A percentile compares a stretch with the other conserved stretches of the same genome.
Evolutionary conservation across 2,888 invertebrate genomes (phyloP).

Genomic region (Eristalis intricaria): DNA sequence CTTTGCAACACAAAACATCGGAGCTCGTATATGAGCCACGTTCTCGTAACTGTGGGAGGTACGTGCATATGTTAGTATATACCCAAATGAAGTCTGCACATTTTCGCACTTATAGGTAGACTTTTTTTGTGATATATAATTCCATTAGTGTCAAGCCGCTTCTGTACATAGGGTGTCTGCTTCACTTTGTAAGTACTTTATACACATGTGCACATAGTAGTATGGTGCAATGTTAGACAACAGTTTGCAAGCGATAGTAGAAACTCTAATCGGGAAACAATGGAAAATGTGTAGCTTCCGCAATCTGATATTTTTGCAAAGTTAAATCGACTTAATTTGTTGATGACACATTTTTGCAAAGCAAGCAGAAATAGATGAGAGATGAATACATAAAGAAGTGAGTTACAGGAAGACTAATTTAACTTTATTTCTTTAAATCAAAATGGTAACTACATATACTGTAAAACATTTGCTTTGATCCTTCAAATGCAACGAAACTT

Average conservation of each 20-base stretch:
- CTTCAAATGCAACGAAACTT: too few species aligned
- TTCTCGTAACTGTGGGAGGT: too few species aligned
- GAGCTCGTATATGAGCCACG: too few species aligned
- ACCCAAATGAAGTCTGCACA: slow-evolving; percentile 17
- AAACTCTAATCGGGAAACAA: background rate
- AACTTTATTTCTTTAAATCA: too few species aligned
- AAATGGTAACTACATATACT: too few species aligned
- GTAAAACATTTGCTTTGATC: too few species aligned
- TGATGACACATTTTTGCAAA: slow-evolving; percentile 62
- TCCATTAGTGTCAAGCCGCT: slow-evolving; percentile 65
- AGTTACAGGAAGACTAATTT: too few species aligned
- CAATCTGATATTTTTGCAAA: slow-evolving; percentile 70
- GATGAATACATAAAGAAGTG: too few species aligned
- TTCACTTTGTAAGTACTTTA: slow-evolving; percentile 47
- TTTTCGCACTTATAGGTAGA: slow-evolving; percentile 18
- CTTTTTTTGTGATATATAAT: slow-evolving; percentile 62
- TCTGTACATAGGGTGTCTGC: slow-evolving; percentile 45
- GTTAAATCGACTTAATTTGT: slow-evolving; percentile 69
- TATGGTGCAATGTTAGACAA: slow-evolving; percentile 34
- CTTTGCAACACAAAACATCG: too few species aligned
- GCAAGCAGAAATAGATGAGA: slow-evolving; percentile 21
- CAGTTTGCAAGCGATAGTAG: slow-evolving; percentile 15
- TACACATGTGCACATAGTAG: slow-evolving; percentile 13
- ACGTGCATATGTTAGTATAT: too few species aligned
- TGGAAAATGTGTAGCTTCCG: slow-evolving; percentile 55